Evolutionary conservation across 2,888 invertebrate genomes (phyloP).

Genomic region (Litoditis marina): DNA sequence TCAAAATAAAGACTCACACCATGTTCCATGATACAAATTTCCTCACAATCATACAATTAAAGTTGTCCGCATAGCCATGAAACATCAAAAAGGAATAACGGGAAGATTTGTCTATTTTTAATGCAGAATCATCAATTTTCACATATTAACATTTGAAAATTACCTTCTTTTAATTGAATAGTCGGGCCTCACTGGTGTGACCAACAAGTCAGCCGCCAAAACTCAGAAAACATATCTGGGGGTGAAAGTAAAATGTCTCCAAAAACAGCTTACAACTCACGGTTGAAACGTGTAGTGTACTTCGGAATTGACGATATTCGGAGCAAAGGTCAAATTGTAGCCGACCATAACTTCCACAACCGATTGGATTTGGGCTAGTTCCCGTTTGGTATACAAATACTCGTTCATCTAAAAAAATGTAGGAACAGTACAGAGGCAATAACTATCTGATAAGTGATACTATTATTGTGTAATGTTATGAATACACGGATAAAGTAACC

Average conservation of each 20-base stretch:
- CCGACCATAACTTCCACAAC: conserved; percentile 4
- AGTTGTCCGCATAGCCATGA: no score
- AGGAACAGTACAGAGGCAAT: neutral
- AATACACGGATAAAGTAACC: no score
- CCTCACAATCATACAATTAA: no score
- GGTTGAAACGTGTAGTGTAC: conserved; percentile 72
- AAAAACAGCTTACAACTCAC: conserved; percentile 61
- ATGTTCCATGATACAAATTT: neutral
- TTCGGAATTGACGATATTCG: conserved; percentile 29
- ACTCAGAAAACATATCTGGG: neutral
- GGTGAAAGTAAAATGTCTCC: no score
- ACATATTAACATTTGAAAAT: no score
- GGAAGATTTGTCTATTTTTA: neutral
- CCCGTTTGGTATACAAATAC: conserved; percentile 30
- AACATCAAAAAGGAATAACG: neutral
- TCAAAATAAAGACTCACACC: neutral
- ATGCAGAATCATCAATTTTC: no score
- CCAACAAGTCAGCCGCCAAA: no score
- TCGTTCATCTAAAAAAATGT: conserved; percentile 39
- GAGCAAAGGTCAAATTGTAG: conserved; percentile 21
- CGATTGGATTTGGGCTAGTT: conserved; percentile 11
- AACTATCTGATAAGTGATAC: no score
- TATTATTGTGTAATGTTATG: no score
- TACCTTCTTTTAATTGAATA: no score
- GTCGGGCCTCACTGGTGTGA: no score